Evolutionary conservation across 2,113 vertebrate species (phyloP), one percentile per base, ranked within the genome.

Genomic region (Leptodactylus fuscus): DNA sequence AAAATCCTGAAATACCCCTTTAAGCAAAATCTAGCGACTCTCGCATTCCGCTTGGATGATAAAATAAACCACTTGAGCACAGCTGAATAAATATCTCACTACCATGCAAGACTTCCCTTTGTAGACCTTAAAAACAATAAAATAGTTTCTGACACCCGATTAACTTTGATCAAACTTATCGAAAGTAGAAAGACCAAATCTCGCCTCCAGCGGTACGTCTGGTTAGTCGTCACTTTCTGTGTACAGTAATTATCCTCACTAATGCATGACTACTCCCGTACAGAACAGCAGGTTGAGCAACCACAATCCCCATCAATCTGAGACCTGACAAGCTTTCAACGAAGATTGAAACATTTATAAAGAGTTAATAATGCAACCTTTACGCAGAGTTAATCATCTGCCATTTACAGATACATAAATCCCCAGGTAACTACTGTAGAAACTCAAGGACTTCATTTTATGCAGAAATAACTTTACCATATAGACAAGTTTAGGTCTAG

Each of bases 61-160:
- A n/a, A n/a, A 75, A 8, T 53, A 53, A 36, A 29, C 46, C 32
- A 7, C 16, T 12, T n/a, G 48, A 11, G 34, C 13, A 55, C 11
- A 18, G 24, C 55, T 29, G 11, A 48, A 67, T 11, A 81, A 44
- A 27, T 65, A 46, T 46, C 38, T 13, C 36, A 65, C 36, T 18
- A 41, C 34, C 46, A 48, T 6, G 13, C 4, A 5, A 29, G 13
- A 16, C 51, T 34, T 48, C 36, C 36, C 62, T 81, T 27, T 49
- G 24, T 27, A 49, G 44, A 49, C 41, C 27, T 29, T 32, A 67
- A 67, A 67, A 81, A 67, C 34, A 46, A 81, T 16, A 67, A 69
- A 81, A 81, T 81, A 81, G 44, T 32, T 81, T 48, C 22, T 48
- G 79, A 67, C n/a, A 81, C 18, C 38, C 18, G 15, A 65, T 67